These are phyloP conservation scores for Nannoperca australis DNA, from an alignment of 2,797 vertebrate genomes.

Conservation along the genomic window DNA sequence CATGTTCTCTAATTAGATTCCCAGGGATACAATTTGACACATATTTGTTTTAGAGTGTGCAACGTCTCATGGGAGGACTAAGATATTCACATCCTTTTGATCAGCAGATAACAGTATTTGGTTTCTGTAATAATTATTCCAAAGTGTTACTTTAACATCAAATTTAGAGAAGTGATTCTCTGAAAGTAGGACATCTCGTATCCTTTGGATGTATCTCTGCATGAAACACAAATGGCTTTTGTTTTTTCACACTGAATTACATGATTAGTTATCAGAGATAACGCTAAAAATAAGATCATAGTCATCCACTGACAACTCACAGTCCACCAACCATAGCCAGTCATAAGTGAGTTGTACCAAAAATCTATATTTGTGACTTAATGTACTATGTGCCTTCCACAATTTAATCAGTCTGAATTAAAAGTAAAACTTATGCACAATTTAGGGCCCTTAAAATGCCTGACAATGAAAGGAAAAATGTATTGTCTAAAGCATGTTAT, in stretches of 20 bases:
- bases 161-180: constrained; percentile 10
- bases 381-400: not conserved
- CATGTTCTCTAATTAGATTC: constrained; percentile 22
- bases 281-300: not conserved
- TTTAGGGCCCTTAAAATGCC: not conserved
- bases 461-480: not conserved
- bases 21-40: not conserved
- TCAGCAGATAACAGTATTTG: constrained; percentile 26
- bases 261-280: not conserved
- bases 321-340: not conserved
- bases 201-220: constrained; percentile 4
- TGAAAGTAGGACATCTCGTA: constrained; percentile 23
- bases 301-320: not conserved
- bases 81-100: constrained; percentile 40
- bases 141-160: constrained; percentile 15
- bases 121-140: constrained; percentile 34
- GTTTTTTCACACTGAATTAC: not conserved
- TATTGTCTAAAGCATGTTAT: not conserved
- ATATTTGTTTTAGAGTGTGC: constrained; percentile 23
- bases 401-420: not conserved
- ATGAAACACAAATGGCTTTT: not conserved
- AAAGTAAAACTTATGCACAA: no score
- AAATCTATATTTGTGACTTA: not conserved
- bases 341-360: not conserved
- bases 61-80: constrained; percentile 6